Evolutionary conservation across 2,797 vertebrate genomes (phyloP).

Genomic region (Pseudochromis fuscus): DNA sequence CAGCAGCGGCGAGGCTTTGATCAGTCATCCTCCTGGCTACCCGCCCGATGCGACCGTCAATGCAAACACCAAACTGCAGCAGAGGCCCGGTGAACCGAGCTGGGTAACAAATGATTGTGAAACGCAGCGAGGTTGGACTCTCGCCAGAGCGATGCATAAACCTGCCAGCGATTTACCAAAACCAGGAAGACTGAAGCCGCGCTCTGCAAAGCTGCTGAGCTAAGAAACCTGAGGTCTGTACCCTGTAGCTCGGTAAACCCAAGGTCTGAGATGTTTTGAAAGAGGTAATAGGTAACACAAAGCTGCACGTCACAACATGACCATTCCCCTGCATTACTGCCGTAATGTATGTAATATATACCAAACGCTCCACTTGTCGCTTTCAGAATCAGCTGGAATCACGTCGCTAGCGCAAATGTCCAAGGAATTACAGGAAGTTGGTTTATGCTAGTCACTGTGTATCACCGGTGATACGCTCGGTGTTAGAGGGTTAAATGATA

Average conservation of each 20-base stretch:
- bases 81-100: slow-evolving; percentile 14
- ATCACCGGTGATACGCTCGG: no score
- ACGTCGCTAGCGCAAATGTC: no score
- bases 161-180: slow-evolving; percentile 14
- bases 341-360: no score
- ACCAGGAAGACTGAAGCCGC: neutral
- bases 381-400: no score
- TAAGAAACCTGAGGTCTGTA: neutral
- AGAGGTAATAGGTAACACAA: no score
- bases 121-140: slow-evolving; percentile 5
- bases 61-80: slow-evolving; percentile 24
- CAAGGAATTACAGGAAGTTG: no score
- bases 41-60: slow-evolving; percentile 34
- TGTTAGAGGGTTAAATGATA: no score
- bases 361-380: no score
- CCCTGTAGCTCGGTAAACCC: neutral
- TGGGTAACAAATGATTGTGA: slow-evolving; percentile 21
- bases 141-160: slow-evolving; percentile 18
- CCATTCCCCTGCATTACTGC: no score
- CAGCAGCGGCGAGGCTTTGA: slow-evolving; percentile 22
- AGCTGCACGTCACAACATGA: no score
- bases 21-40: slow-evolving; percentile 44
- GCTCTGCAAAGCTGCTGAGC: neutral
- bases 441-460: no score
- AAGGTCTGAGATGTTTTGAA: no score